Conservation (phyloP, 2,113 vertebrate species). For the Murina feae region DNA sequence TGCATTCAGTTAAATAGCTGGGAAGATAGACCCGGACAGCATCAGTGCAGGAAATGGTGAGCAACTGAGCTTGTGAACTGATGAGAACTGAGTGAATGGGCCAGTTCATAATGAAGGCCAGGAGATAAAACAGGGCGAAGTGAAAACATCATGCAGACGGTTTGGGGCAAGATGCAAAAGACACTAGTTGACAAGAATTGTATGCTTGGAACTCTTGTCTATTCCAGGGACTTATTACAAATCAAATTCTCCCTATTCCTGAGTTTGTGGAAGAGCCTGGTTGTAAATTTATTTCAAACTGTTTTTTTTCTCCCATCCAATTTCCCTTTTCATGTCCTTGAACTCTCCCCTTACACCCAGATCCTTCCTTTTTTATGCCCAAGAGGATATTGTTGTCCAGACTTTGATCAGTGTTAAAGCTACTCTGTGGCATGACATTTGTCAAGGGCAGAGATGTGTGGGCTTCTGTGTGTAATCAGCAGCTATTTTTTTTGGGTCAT, state of each 20-base stretch:
- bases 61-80: conserved; percentile 22
- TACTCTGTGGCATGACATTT: conserved; percentile 33
- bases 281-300: conserved; percentile 13
- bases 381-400: not conserved
- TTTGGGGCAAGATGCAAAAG: conserved; percentile 41
- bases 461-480: conserved; percentile 49
- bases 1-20: not conserved
- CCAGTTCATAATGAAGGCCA: conserved; percentile 40
- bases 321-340: not conserved
- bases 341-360: not conserved
- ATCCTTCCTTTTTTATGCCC: conserved; percentile 8
- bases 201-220: conserved; percentile 30
- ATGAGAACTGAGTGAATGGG: conserved; percentile 4
- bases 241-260: conserved; percentile 17
- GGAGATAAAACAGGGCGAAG: not conserved
- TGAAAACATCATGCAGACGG: not conserved
- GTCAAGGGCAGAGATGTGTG: conserved; percentile 38
- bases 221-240: conserved; percentile 29
- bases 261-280: not conserved
- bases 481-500: conserved; percentile 47
- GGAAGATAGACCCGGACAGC: conserved; percentile 24
- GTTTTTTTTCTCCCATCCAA: not conserved
- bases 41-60: conserved; percentile 19
- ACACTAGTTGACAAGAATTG: conserved; percentile 50
- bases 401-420: conserved; percentile 22